Base-by-base conservation (phyloP, 2,888 invertebrate species). In the Ptychoptera contaminata region DNA sequence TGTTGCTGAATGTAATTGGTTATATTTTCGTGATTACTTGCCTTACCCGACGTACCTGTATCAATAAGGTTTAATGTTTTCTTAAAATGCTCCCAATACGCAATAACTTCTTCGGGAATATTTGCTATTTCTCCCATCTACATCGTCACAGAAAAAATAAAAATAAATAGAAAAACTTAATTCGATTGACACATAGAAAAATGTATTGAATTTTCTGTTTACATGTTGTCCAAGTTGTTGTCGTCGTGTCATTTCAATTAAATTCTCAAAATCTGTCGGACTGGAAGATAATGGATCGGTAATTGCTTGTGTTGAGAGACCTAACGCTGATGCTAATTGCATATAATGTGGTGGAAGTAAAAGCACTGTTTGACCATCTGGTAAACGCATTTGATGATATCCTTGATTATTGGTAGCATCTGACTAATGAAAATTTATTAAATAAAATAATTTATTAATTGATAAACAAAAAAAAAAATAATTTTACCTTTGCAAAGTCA, bases 271-370 rank as follows among this genome's bases (percentile, higher is more conserved):
- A 42, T 63, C 62, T 38, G 61, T 62, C 29, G 62, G 55, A 8
- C 62, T 59, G 23, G 23, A 23, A 36, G 61, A 56, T 45, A 60
- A 54, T 8, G 62, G 55, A 51, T 61, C 62, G 10, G 61, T 56
- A 49, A 62, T 55, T 2, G 59, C 55, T 48, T 63, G 60, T 8
- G 62, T 57, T 46, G 57, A 62, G 6, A 64, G 46, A 2, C 63
- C 64, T 31, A 63, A 50, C 2, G 73, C 72, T 0, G 71, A 71
- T 2, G 72, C 71, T 42, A 73, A 54, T 54, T 74, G 73, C 15
- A 73, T 71, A 54, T 74, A 74, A 53, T 74, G 73, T 48, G 72
- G 73, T 39, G 74, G 74, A 30, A 74, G 58, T 9, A 74, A 64
- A 49, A 74, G 68, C 8, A 74, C 71, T 3, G 72, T 71, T 50